Percentiles rank a stretch among this genome's conserved stretches.
These are phyloP conservation scores for Coelopa frigida DNA, from an alignment of 1,140 invertebrate species.

Conservation along the genomic window DNA sequence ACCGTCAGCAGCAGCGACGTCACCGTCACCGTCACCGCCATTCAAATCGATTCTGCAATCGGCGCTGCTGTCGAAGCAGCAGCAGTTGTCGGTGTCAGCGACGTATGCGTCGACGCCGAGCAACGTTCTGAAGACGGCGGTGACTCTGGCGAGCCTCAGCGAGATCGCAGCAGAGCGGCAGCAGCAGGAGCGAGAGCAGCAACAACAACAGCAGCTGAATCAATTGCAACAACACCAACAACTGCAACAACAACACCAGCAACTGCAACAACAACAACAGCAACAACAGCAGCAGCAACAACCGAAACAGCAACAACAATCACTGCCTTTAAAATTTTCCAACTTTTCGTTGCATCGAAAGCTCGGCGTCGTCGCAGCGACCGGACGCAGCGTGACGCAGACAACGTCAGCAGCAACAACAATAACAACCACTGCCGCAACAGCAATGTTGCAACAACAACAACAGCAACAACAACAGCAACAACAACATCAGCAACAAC, in stretches of 20 bases:
- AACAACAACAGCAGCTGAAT: constrained; percentile 20
- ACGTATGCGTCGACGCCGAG: constrained; percentile 28
- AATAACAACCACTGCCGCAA: constrained; percentile 3
- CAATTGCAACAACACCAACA: constrained; percentile 12
- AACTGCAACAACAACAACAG: constrained; percentile 16
- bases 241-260: constrained; percentile 15
- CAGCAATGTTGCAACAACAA: constrained; percentile 16
- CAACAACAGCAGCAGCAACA: constrained; percentile 21
- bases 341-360: too few relatives aligned
- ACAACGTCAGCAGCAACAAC: not conserved
- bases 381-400: constrained; percentile 4
- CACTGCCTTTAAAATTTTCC: constrained; percentile 26
- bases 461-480: constrained; percentile 16
- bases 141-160: constrained; percentile 36
- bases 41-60: constrained; percentile 42
- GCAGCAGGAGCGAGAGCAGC: constrained; percentile 21
- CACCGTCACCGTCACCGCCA: constrained; percentile 19
- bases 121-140: constrained; percentile 38
- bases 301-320: constrained; percentile 26
- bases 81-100: constrained; percentile 8
- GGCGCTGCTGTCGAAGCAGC: constrained; percentile 37
- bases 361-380: not conserved
- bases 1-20: constrained; percentile 7
- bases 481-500: constrained; percentile 14
- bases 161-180: constrained; percentile 35